Evolutionary conservation across 2,113 vertebrate species (phyloP).

Genomic region (Lasiurus borealis): DNA sequence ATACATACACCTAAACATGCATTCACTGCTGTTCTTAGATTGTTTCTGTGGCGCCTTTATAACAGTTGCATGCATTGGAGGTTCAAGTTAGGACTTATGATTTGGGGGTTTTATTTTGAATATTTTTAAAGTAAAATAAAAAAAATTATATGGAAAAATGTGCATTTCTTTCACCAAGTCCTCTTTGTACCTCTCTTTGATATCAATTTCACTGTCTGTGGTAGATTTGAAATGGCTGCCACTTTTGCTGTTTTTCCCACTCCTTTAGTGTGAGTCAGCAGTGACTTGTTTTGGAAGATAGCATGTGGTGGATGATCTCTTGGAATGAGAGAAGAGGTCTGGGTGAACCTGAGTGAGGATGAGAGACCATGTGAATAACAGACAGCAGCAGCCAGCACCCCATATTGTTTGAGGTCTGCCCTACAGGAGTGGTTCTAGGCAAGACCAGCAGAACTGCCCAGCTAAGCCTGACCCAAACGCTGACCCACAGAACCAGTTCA

Average conservation of each 20-base stretch:
- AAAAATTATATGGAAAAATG: not conserved
- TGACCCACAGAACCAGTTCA: not conserved
- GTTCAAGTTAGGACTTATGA: not conserved
- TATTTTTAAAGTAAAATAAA: not conserved
- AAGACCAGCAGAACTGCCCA: not conserved
- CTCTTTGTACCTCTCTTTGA: not conserved
- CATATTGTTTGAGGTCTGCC: not conserved
- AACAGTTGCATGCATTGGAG: not conserved
- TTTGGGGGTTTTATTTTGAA: slow-evolving; percentile 5
- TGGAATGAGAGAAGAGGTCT: not conserved
- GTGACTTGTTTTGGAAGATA: not conserved
- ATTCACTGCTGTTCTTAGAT: not conserved
- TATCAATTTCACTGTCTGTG: not conserved
- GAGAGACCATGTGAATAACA: accelerated
- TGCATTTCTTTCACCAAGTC: not conserved
- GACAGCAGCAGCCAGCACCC: not conserved
- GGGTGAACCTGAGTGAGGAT: not conserved
- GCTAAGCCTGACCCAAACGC: not conserved
- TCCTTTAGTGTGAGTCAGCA: not conserved
- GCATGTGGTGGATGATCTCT: not conserved
- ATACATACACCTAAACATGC: not conserved
- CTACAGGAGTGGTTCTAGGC: not conserved
- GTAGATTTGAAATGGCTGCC: not conserved
- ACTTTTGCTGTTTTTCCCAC: not conserved
- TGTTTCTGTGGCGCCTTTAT: not conserved